Evolutionary conservation across 2,888 invertebrate genomes (phyloP).

Genomic region (Chaitophorus viminalis): DNA sequence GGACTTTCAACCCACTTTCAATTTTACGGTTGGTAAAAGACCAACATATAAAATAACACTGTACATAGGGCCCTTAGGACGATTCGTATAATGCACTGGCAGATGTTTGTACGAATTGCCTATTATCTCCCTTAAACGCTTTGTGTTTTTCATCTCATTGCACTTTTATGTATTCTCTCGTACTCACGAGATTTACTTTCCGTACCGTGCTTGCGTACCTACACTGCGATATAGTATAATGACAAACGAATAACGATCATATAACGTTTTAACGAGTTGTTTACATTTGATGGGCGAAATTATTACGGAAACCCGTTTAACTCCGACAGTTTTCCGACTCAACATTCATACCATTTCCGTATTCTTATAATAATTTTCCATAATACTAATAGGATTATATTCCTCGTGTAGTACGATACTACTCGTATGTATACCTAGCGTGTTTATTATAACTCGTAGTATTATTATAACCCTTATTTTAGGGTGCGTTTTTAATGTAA

Average conservation of each 20-base stretch:
- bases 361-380: background rate
- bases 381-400: background rate
- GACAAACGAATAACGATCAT: background rate
- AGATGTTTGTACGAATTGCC: conserved; percentile 15
- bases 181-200: background rate
- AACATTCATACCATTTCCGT: background rate
- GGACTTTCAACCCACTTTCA: background rate
- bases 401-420: too few species aligned
- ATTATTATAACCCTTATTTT: background rate
- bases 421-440: rapidly evolving
- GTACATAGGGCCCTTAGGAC: background rate
- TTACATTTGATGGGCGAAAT: background rate
- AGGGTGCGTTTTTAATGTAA: background rate
- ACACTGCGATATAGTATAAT: background rate
- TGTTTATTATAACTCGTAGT: too few species aligned
- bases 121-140: conserved; percentile 22
- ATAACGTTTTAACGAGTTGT: conserved; percentile 22
- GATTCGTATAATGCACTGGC: conserved; percentile 21
- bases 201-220: background rate
- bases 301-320: conserved; percentile 12
- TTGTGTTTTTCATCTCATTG: conserved; percentile 26
- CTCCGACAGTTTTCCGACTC: background rate
- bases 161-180: background rate
- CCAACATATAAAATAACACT: background rate
- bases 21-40: conserved; percentile 31